Percentiles rank a stretch among this genome's conserved stretches.
Evolutionary conservation across 2,888 invertebrate species (phyloP).

Genomic region (Drosophila barbarae): DNA sequence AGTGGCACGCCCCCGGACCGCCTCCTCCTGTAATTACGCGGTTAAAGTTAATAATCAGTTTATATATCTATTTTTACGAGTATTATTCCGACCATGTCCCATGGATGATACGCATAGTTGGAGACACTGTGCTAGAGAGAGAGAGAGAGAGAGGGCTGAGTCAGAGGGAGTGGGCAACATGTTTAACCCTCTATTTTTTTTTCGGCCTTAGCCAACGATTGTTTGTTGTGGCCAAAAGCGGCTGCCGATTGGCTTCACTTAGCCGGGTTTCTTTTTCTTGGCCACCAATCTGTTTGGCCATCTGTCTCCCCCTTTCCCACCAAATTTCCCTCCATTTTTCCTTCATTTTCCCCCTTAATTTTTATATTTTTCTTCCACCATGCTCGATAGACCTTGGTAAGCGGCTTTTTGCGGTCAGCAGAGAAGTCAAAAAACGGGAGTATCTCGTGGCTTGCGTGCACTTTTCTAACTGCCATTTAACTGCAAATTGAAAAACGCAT

Average conservation of each 20-base stretch:
- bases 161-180: conserved; percentile 6
- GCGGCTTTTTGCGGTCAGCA: conserved; percentile 54
- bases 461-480: conserved; percentile 53
- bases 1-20: conserved; percentile 48
- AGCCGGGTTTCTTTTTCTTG: conserved; percentile 13
- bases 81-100: conserved; percentile 23
- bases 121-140: conserved; percentile 8
- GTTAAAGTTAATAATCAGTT: conserved; percentile 68
- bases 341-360: not conserved
- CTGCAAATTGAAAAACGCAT: conserved; percentile 57
- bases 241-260: conserved; percentile 40
- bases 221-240: conserved; percentile 39
- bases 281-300: conserved; percentile 32
- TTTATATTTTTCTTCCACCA: conserved; percentile 29
- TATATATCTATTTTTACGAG: conserved; percentile 27
- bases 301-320: conserved; percentile 14
- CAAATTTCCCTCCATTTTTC: not conserved
- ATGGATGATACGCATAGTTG: conserved; percentile 42
- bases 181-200: conserved; percentile 29
- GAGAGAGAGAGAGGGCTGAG: not conserved
- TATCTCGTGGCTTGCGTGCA: conserved; percentile 46
- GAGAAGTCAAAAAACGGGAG: conserved; percentile 31
- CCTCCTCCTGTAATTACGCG: conserved; percentile 55
- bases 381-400: conserved; percentile 57
- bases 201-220: conserved; percentile 32